Conservation (phyloP, 2,888 invertebrate species). For the Polyploca ridens region DNA sequence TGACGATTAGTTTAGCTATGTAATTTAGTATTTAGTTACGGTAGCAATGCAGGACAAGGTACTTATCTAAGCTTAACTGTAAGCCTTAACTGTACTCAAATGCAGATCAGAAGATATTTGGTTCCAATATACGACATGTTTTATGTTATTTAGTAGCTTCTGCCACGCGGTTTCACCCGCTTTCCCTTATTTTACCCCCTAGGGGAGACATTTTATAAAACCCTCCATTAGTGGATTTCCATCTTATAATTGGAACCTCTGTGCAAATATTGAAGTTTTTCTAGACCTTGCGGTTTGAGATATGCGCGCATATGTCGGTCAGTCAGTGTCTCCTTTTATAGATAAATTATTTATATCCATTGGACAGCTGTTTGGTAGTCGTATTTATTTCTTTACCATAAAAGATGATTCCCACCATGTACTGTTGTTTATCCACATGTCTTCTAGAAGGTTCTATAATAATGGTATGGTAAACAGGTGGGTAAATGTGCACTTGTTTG, state of each 20-base stretch:
- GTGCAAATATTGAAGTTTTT: no score
- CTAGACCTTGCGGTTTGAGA: no score
- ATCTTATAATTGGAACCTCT: no score
- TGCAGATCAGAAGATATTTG: neutral
- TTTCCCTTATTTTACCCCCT: no score
- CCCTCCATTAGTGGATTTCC: no score
- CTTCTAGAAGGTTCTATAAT: neutral
- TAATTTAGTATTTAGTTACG: neutral
- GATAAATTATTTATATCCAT: neutral
- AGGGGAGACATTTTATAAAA: no score
- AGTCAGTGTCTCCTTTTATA: neutral
- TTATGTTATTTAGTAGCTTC: no score
- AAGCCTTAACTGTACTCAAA: neutral
- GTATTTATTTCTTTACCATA: no score
- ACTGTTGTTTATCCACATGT: neutral
- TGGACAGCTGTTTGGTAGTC: neutral
- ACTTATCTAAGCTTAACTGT: neutral
- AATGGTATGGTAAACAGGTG: neutral
- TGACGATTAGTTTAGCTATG: no score
- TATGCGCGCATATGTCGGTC: no score
- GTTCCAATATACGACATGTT: neutral
- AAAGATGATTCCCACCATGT: no score
- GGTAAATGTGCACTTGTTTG: constrained; percentile 12
- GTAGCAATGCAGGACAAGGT: neutral
- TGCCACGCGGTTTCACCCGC: no score